Conservation (phyloP, 2,113 vertebrate species). For the Hyaena hyaena region DNA sequence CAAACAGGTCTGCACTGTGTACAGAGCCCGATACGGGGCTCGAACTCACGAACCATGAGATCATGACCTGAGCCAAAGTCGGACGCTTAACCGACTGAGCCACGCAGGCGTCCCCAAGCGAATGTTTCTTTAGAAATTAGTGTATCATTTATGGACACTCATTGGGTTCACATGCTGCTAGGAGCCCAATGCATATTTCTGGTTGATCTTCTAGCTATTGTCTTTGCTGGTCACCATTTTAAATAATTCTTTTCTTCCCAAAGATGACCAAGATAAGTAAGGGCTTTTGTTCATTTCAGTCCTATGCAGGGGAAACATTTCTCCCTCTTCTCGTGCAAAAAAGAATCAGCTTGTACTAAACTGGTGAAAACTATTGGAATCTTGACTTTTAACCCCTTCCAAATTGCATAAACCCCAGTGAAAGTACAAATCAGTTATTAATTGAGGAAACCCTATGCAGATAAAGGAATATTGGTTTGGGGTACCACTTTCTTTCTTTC, state of each 20-base stretch:
- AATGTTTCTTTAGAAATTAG: neutral
- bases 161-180: neutral
- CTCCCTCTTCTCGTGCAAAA: neutral
- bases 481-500: neutral
- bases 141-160: neutral
- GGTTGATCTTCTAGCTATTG: neutral
- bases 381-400: slow-evolving; percentile 1
- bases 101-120: neutral
- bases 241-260: neutral
- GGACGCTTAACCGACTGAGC: too few relatives aligned
- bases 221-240: neutral
- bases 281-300: neutral
- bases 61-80: too few relatives aligned
- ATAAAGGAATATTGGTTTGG: neutral
- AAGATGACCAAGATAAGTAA: neutral
- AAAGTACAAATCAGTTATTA: neutral
- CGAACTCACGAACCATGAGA: too few relatives aligned
- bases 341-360: neutral
- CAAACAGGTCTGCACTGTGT: too few relatives aligned
- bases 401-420: neutral
- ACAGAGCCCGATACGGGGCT: too few relatives aligned
- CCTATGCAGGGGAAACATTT: neutral
- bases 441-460: neutral
- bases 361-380: neutral
- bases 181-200: neutral